Evolutionary conservation across 2,797 vertebrate genomes (phyloP), one percentile per base, ranked within the genome.

Genomic region (Phataginus tricuspis): DNA sequence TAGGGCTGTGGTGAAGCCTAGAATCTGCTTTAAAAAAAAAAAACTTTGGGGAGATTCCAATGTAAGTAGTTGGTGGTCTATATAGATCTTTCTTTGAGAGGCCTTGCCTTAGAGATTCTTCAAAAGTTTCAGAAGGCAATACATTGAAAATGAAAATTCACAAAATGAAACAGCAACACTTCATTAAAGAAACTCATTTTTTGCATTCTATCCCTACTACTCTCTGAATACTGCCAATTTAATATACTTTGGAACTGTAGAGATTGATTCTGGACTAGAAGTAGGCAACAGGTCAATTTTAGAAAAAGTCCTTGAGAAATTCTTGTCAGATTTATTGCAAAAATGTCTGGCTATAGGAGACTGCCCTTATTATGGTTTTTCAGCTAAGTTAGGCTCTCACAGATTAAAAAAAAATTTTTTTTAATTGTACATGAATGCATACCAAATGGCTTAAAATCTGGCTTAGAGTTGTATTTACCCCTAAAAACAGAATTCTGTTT

Each of bases 241-340:
- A 91, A 84, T 29, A 74, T 55, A 69, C 19, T 75, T 68, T 75
- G 39, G 82, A 78, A 66, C 7, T 61, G 13, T 27, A 82, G 34
- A 86, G 23, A 90, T 86, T 83, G 89, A 89, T 86, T 69, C 45
- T 29, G 86, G 66, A 57, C 77, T 66, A 68, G 57, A 77, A 75
- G 19, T 39, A 27, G 45, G 39, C 21, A 80, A 78, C 23, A 68
- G 18, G 64, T 79, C 57, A 88, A 23, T 88, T 91, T 93, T 72
- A 88, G 75, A 84, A 79, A 84, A 83, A 68, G 23, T 91, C 39
- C 42, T 74, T 45, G 77, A 88, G 77, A 83, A 71, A 84, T 91
- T 61, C 29, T 90, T 66, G 19, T 74, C 14, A 78, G 82, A 82
- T 69, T 49, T 1, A 12, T 57, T 55, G 42, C 18, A 51, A 45